phyloP scores from a whole-genome alignment of 2,888 invertebrate species.

The Villa cingulata region DNA sequence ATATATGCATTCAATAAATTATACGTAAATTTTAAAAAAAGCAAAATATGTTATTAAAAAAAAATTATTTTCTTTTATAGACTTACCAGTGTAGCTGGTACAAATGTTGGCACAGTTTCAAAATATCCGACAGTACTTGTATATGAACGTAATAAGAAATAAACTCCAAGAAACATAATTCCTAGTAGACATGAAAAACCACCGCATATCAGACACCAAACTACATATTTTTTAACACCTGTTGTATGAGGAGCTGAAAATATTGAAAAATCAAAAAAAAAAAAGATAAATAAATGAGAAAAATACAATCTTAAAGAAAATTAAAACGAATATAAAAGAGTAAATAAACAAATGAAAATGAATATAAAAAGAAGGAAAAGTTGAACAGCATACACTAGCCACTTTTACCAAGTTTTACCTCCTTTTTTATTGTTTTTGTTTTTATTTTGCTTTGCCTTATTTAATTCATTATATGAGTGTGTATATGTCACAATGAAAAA shows the following conservation, averaged over 20 bases:
- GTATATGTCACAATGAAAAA: too few relatives aligned
- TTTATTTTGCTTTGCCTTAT: too few relatives aligned
- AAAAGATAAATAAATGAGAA: background rate
- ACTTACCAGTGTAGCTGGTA: constrained; percentile 79
- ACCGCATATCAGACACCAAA: constrained; percentile 65
- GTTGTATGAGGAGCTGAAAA: constrained; percentile 33
- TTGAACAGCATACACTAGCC: too few relatives aligned
- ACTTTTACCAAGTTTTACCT: too few relatives aligned
- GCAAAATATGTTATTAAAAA: background rate
- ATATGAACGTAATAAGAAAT: constrained; percentile 59
- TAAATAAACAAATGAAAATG: too few relatives aligned
- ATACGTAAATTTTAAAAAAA: too few relatives aligned
- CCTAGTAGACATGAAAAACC: constrained; percentile 60
- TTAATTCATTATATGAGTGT: too few relatives aligned
- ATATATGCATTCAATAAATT: too few relatives aligned
- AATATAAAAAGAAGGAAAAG: too few relatives aligned
- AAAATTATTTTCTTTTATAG: background rate
- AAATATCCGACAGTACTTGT: constrained; percentile 62
- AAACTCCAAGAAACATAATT: constrained; percentile 59
- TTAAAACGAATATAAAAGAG: too few relatives aligned
- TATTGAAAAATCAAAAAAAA: constrained; percentile 6
- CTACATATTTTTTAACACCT: constrained; percentile 54
- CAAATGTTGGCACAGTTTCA: constrained; percentile 90
- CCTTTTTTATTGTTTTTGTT: too few relatives aligned
- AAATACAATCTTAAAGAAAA: background rate